A percentile compares a stretch with the other conserved stretches of the same genome.
These are phyloP conservation scores for Zaprionus tsacasi DNA, from an alignment of 1,140 invertebrate genomes.

Conservation along the genomic window DNA sequence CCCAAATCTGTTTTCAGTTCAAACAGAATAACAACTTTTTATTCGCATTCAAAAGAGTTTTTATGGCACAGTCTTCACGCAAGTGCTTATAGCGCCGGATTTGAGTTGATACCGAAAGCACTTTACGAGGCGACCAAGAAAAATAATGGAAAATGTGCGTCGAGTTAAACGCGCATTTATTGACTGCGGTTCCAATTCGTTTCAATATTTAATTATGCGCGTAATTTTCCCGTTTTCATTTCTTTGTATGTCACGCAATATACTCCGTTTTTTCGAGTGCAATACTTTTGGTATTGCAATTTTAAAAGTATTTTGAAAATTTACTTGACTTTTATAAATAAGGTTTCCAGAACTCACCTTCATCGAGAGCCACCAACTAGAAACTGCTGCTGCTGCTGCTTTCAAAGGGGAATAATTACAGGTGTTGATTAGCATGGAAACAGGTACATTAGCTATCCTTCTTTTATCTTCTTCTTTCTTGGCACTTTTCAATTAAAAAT, in stretches of 20 bases:
- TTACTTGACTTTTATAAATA: no score
- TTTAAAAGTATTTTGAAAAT: no score
- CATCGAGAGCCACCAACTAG: conserved; percentile 68
- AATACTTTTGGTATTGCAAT: not conserved
- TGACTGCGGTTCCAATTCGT: conserved; percentile 47
- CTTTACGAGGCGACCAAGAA: conserved; percentile 17
- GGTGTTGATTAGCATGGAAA: conserved; percentile 45
- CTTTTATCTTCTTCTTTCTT: conserved; percentile 24
- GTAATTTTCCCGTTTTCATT: conserved; percentile 37
- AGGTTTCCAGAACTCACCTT: conserved; percentile 73
- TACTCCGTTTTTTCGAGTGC: not conserved
- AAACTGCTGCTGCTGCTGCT: conserved; percentile 48
- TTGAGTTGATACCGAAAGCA: conserved; percentile 17
- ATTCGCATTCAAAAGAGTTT: not conserved
- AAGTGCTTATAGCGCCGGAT: conserved; percentile 11
- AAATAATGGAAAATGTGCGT: conserved; percentile 29
- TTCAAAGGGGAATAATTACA: conserved; percentile 34
- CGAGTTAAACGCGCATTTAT: conserved; percentile 45
- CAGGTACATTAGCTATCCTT: conserved; percentile 34
- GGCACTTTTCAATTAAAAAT: conserved; percentile 52
- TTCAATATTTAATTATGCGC: conserved; percentile 61
- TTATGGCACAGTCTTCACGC: not conserved
- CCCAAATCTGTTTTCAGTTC: conserved; percentile 3
- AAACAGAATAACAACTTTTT: conserved; percentile 7
- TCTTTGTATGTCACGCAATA: not conserved